Base-by-base conservation (phyloP, 2,797 vertebrate species). In the Macroramphosus scolopax region DNA sequence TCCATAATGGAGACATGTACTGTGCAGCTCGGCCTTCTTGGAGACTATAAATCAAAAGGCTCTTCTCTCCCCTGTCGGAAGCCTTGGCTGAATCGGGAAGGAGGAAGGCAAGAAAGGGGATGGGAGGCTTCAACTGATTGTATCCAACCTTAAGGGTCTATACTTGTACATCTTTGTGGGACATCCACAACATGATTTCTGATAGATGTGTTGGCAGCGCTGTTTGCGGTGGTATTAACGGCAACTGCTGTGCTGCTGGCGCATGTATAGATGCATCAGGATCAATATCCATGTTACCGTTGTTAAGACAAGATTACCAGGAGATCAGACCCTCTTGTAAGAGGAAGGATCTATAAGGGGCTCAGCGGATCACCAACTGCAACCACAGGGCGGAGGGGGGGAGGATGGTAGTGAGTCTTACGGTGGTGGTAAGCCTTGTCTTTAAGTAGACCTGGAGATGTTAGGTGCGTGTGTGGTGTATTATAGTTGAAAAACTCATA, bases 281-380 rank as follows among this genome's bases (percentile, higher is more conserved):
- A 85, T 88, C 85, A 73, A 86, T 82, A 83, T 55, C 77, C 69
- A 64, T 68, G 78, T 71, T 64, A 50, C 61, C 47, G 49, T 53
- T 72, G 73, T 81, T 47, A 78, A 75, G 77, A 70, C 50, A 9
- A 80, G 82, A 88, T 87, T 87, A 88, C 13, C 51, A 45, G 29
- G 35, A 70, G 77, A 85, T 87, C 71, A 87, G 73, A 78, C 34
- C 36, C 69, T 68, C 60, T 39, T 40, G 50, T 79, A 64, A 50
- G 51, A 44, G 58, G 52, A 54, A 48, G 68, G 65, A 68, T 71
- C 72, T 67, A 44, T 49, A 67, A 59, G 57, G 61, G 63, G 68
- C 66, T 69, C 56, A 54, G 59, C 41, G 17, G 60, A 51, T 64
- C 43, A 35, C 28, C 16, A n/a, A 50, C 24, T 56, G 37, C 12